These are phyloP conservation scores for Erethizon dorsatum DNA, from an alignment of 2,797 vertebrate genomes.

Conservation along the genomic window DNA sequence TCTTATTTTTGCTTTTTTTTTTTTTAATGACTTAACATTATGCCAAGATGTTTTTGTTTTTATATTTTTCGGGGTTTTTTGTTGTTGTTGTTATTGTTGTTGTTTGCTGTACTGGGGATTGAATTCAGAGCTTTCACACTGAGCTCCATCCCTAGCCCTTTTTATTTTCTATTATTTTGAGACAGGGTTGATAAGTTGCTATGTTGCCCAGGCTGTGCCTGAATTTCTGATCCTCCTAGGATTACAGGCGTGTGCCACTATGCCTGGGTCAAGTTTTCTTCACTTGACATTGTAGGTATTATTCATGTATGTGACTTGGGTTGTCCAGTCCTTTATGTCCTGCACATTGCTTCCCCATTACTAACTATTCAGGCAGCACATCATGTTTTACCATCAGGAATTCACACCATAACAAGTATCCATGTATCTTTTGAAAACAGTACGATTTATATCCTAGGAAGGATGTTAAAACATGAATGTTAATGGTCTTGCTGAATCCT, in stretches of 20 bases:
- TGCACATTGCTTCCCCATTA: background rate
- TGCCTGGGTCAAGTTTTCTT: background rate
- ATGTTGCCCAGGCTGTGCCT: background rate
- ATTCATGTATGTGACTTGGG: background rate
- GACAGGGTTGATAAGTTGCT: background rate
- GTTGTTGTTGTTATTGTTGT: background rate
- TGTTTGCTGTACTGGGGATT: background rate
- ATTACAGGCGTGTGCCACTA: background rate
- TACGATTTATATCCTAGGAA: slow-evolving; percentile 13
- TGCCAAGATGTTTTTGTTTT: background rate
- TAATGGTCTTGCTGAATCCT: background rate
- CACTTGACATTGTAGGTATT: background rate
- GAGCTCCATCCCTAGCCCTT: background rate
- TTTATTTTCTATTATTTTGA: background rate
- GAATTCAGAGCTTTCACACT: background rate
- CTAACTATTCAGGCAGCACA: background rate
- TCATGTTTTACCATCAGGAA: background rate
- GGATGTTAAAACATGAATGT: slow-evolving; percentile 6
- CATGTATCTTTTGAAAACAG: background rate
- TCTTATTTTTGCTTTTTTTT: background rate
- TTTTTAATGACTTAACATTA: background rate
- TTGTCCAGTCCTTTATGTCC: background rate
- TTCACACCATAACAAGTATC: background rate
- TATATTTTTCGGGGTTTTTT: background rate
- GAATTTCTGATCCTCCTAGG: background rate